phyloP scores from a whole-genome alignment of 2,113 vertebrate species.

The Leiothrix lutea region DNA sequence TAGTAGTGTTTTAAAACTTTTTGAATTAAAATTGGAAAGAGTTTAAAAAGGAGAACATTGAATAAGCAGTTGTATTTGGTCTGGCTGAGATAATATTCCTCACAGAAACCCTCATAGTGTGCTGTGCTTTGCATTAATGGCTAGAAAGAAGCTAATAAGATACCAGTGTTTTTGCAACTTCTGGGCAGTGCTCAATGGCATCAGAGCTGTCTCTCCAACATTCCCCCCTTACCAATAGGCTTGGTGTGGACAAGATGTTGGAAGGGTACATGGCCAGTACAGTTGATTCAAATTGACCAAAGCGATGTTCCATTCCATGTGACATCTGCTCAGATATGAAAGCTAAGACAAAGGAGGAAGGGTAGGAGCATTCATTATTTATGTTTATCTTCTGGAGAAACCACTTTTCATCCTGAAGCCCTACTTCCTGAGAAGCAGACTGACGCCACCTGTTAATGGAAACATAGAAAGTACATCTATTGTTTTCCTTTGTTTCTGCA shows the following conservation, averaged over 20 bases:
- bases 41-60: not conserved
- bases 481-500: not conserved
- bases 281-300: not conserved
- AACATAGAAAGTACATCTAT: not conserved
- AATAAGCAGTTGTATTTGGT: not conserved
- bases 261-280: accelerated
- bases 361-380: not conserved
- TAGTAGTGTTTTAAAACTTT: not conserved
- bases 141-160: not conserved
- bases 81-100: not conserved
- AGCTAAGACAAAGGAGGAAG: not conserved
- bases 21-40: not conserved
- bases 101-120: not conserved
- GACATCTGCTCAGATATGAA: not conserved
- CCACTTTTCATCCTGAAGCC: not conserved
- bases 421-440: not conserved
- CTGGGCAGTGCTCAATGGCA: not conserved
- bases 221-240: not conserved
- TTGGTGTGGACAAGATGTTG: not conserved
- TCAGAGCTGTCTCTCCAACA: not conserved
- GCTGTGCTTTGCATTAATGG: not conserved
- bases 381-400: not conserved
- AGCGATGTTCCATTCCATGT: not conserved
- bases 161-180: not conserved
- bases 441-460: not conserved